These are phyloP conservation scores for Drosophila parabipectinata DNA, from an alignment of 1,140 invertebrate species.

Conservation along the genomic window DNA sequence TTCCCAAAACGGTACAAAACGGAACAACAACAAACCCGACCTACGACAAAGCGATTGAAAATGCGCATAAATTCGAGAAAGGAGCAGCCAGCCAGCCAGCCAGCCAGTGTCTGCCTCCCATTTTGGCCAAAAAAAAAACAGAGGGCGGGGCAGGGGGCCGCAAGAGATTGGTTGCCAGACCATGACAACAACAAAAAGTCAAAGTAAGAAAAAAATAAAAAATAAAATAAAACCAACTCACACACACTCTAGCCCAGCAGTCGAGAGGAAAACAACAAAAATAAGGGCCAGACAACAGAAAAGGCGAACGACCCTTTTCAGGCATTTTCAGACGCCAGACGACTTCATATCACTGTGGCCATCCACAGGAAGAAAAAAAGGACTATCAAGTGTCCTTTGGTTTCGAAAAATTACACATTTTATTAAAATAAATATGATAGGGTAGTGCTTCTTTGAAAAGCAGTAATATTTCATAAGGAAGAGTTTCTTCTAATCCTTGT, in stretches of 20 bases:
- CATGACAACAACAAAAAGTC: slow-evolving; percentile 53
- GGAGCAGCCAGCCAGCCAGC: slow-evolving; percentile 7
- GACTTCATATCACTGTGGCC: slow-evolving; percentile 54
- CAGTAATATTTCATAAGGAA: too few species aligned
- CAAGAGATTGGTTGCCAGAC: slow-evolving; percentile 44
- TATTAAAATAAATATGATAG: background rate
- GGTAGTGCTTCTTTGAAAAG: background rate
- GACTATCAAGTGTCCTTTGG: background rate
- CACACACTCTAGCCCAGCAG: background rate
- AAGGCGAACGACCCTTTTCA: slow-evolving; percentile 83
- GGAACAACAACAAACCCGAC: slow-evolving; percentile 73
- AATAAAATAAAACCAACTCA: slow-evolving; percentile 2
- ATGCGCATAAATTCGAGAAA: slow-evolving; percentile 78
- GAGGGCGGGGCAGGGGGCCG: slow-evolving; percentile 19
- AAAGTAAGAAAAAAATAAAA: slow-evolving; percentile 29
- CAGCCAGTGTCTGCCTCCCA: slow-evolving; percentile 27
- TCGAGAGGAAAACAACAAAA: slow-evolving; percentile 57
- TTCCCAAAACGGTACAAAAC: slow-evolving; percentile 9
- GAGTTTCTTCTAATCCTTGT: background rate
- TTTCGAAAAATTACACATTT: too few species aligned
- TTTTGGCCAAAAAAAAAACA: slow-evolving; percentile 4
- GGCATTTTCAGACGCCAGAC: slow-evolving; percentile 68
- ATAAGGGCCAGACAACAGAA: slow-evolving; percentile 78
- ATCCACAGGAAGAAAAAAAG: slow-evolving; percentile 10
- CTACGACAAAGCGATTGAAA: slow-evolving; percentile 82